Base-by-base conservation (phyloP, 2,888 invertebrate species). In the Piscicola geometra region DNA sequence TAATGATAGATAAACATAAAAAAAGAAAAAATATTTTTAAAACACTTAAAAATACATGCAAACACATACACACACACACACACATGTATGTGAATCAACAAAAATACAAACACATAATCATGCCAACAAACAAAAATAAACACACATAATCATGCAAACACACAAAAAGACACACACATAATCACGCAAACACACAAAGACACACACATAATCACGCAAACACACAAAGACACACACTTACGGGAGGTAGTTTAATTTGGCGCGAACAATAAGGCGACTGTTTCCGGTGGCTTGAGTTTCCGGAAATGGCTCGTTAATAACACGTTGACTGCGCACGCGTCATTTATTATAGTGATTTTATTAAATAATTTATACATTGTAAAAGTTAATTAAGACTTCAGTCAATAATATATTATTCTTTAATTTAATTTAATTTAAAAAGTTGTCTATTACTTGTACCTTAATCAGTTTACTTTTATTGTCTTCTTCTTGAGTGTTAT, bases 231-330 rank as follows among this genome's bases (percentile, higher is more conserved):
- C 50, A 47, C 21, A 47, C 50, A 47, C 50, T 15, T 21, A 47
- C 21, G n/a, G 60, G 60, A 9, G n/a, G 60, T 56, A 56, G 60
- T 56, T 56, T 56, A 56, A 56, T 56, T 56, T 56, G 60, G 60
- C 60, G 60, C 60, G 60, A 56, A 56, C 60, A 56, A 56, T 56
- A 56, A 56, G 60, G 25, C 21, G n/a, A 56, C n/a, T 25, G 60
- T 56, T 56, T 56, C 60, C 60, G 60, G 73, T 52, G 35, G 73
- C 73, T 33, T 60, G 73, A 67, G 67, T 47, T 73, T 28, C 73
- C 73, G 73, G 73, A 73, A 60, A 60, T 73, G 64, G 52, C 64
- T 64, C 64, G 73, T 73, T 73, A 73, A 56, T 73, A 73, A 73
- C 36, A 64, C 73, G 73, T 73, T 73, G 73, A 73, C 64, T 73